Evolutionary conservation across 2,797 vertebrate species (phyloP).

Genomic region (Psittacula derbiana): DNA sequence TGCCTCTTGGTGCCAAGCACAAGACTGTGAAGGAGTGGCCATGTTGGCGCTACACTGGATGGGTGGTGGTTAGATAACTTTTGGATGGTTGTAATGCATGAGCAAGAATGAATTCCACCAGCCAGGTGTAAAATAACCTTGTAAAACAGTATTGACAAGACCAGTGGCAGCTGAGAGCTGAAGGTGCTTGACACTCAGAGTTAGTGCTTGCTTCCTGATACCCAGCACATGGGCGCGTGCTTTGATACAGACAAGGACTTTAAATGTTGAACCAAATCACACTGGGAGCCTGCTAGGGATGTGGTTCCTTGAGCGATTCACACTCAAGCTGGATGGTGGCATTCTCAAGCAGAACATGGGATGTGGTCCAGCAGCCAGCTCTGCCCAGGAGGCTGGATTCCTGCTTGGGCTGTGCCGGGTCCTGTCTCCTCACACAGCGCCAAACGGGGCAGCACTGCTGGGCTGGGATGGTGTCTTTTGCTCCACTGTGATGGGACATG

Average conservation of each 20-base stretch:
- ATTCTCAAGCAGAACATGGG: not conserved
- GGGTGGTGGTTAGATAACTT: not conserved
- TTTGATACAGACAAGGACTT: not conserved
- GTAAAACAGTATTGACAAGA: fast-evolving
- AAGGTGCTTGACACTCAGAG: not conserved
- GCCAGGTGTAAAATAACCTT: not conserved
- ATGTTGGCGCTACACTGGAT: not conserved
- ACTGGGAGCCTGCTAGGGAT: not conserved
- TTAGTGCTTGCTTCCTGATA: not conserved
- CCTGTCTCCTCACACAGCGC: not conserved
- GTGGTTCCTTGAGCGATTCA: not conserved
- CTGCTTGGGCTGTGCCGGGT: not conserved
- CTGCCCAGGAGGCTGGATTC: not conserved
- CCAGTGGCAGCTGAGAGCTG: not conserved
- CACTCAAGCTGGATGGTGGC: not conserved
- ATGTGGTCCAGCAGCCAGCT: not conserved
- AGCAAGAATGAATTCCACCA: not conserved
- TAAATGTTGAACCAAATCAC: not conserved
- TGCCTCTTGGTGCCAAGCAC: not conserved
- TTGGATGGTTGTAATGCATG: not conserved
- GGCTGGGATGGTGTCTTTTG: not conserved
- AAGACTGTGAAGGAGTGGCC: not conserved
- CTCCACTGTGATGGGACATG: fast-evolving
- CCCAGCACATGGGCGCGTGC: not conserved
- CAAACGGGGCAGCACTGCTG: fast-evolving